These are phyloP conservation scores for Rhynchophorus ferrugineus DNA, from an alignment of 1,140 invertebrate species.

Conservation along the genomic window DNA sequence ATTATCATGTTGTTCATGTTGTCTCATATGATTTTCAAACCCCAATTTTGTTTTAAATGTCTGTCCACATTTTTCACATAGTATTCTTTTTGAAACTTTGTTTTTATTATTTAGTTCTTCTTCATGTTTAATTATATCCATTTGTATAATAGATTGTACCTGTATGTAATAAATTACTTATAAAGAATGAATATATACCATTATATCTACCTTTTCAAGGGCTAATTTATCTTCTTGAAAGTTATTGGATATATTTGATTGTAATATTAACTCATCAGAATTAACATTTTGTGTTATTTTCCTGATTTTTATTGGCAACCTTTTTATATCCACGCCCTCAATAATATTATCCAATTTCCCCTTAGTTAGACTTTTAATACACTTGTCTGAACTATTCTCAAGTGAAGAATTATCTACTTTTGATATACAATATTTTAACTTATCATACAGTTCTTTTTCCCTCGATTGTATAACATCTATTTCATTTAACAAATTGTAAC, in stretches of 20 bases:
- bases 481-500: slow-evolving; percentile 24
- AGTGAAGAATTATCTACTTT: slow-evolving; percentile 6
- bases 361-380: neutral
- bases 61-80: slow-evolving; percentile 57
- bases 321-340: slow-evolving; percentile 9
- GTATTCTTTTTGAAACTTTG: slow-evolving; percentile 20
- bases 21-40: slow-evolving; percentile 55
- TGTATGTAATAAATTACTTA: neutral
- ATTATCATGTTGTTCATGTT: slow-evolving; percentile 45
- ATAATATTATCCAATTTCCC: neutral
- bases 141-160: slow-evolving; percentile 13
- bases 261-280: neutral
- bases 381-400: neutral
- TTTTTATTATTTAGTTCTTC: slow-evolving; percentile 8
- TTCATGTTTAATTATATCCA: slow-evolving; percentile 15
- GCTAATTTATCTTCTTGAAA: neutral
- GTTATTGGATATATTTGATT: too few relatives aligned
- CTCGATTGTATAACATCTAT: slow-evolving; percentile 21
- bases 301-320: slow-evolving; percentile 14
- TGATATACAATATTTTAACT: slow-evolving; percentile 10
- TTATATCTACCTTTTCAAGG: neutral
- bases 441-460: slow-evolving; percentile 14
- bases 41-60: slow-evolving; percentile 58
- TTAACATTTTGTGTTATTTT: slow-evolving; percentile 1
- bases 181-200: too few relatives aligned